Percentiles rank a stretch among this genome's conserved stretches.
Evolutionary conservation across 1,140 invertebrate genomes (phyloP).

Genomic region (Hyles vespertilio): DNA sequence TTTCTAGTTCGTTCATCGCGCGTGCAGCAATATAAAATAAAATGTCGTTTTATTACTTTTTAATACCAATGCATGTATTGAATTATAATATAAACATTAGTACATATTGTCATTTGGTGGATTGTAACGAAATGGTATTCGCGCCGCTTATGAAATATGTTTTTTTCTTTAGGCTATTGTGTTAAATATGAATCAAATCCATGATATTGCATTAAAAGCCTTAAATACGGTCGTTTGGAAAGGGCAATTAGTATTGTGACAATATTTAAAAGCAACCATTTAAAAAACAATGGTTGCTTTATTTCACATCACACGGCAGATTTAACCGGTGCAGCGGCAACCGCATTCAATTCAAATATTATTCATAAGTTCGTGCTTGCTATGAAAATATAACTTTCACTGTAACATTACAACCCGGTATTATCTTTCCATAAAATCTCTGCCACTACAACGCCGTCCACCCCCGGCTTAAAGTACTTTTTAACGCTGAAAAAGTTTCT

Average conservation of each 20-base stretch:
- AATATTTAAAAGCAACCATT: background rate
- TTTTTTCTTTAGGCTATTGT: too few species aligned
- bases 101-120: too few species aligned
- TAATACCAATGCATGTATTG: too few species aligned
- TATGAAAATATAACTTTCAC: slow-evolving; percentile 13
- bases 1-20: too few species aligned
- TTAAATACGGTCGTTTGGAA: too few species aligned
- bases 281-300: background rate
- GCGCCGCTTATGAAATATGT: too few species aligned
- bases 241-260: background rate
- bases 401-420: slow-evolving; percentile 40
- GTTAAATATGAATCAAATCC: too few species aligned
- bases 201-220: too few species aligned
- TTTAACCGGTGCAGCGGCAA: background rate
- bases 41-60: too few species aligned
- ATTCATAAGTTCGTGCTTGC: background rate
- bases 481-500: slow-evolving; percentile 48
- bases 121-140: too few species aligned
- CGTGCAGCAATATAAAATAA: too few species aligned
- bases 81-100: too few species aligned
- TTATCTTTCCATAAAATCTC: slow-evolving; percentile 47
- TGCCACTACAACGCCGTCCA: slow-evolving; percentile 21
- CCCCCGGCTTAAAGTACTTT: slow-evolving; percentile 43
- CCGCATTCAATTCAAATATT: background rate
- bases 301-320: slow-evolving; percentile 1